Evolutionary conservation across 2,888 invertebrate species (phyloP), one percentile per base, ranked within the genome.

Genomic region (Elmis aenea): DNA sequence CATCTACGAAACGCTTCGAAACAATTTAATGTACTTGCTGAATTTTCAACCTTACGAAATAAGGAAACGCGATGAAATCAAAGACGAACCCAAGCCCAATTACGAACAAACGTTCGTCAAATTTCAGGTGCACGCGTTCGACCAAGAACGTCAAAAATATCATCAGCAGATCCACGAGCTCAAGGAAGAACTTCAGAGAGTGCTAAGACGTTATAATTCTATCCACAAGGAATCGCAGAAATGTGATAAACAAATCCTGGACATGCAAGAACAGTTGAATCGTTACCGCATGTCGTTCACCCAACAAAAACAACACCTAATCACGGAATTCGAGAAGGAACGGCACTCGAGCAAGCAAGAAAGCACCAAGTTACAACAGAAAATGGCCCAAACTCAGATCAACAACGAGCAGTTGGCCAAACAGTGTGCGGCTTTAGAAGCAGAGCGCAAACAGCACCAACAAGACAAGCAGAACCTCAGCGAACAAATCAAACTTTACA

Each of bases 81-180:
- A n/a, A n/a, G n/a, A n/a, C 1, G 30, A 36, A 9, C 36, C 36
- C 1, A 30, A 25, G 11, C 30, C 12, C 12, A 13, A 36, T 4
- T 36, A 25, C 11, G 36, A 36, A 9, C 30, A 15, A 25, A 13
- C 30, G 2, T 25, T 26, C 4, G 9, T 16, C 3, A 31, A 13
- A 12, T 36, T 36, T n/a, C 36, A 36, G 20, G 31, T 24, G 5
- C 26, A 29, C 6, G 36, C 36, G 11, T 36, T 36, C 12, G 36
- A 36, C 20, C 30, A 27, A 2, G 36, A 37, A 13, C 18, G 26
- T 2, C 26, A 15, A 25, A 13, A 18, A 1, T 13, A 33, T 2
- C 16, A 11, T n/a, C 6, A 15, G 1, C 15, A 38, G 13, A 38
- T 38, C 13, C 2, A 5, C 5, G 28, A 28, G 10, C 23, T 38